Percentiles rank a stretch among this genome's conserved stretches.
phyloP scores from a whole-genome alignment of 2,113 vertebrate species.

The Cyanoderma ruficeps region DNA sequence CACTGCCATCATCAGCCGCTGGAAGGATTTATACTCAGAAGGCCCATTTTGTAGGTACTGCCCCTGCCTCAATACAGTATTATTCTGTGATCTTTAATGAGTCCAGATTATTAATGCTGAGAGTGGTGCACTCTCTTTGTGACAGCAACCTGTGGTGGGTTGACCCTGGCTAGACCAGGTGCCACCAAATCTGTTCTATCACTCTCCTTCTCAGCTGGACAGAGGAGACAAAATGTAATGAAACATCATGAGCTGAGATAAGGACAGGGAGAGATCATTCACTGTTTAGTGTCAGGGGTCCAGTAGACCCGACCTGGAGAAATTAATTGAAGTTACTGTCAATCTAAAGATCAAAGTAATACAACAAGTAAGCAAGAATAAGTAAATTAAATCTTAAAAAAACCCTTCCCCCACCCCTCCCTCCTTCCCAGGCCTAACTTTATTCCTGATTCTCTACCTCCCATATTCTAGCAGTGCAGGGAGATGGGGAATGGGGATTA shows the following conservation, averaged over 20 bases:
- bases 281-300: neutral
- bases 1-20: neutral
- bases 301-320: neutral
- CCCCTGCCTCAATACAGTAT: neutral
- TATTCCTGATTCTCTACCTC: neutral
- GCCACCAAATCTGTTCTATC: neutral
- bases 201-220: neutral
- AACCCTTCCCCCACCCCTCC: fast-evolving
- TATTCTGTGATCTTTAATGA: neutral
- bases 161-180: neutral
- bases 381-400: neutral
- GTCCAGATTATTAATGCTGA: neutral
- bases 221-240: neutral
- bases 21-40: neutral
- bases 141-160: neutral
- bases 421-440: neutral
- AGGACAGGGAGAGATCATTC: neutral
- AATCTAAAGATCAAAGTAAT: neutral
- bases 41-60: neutral
- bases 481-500: neutral
- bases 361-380: neutral
- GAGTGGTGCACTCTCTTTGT: neutral
- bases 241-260: neutral
- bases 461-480: neutral
- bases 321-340: neutral